A percentile compares a stretch with the other conserved stretches of the same genome.
Conservation (phyloP, 2,797 vertebrate genomes). For the Sylvilagus floridanus region DNA sequence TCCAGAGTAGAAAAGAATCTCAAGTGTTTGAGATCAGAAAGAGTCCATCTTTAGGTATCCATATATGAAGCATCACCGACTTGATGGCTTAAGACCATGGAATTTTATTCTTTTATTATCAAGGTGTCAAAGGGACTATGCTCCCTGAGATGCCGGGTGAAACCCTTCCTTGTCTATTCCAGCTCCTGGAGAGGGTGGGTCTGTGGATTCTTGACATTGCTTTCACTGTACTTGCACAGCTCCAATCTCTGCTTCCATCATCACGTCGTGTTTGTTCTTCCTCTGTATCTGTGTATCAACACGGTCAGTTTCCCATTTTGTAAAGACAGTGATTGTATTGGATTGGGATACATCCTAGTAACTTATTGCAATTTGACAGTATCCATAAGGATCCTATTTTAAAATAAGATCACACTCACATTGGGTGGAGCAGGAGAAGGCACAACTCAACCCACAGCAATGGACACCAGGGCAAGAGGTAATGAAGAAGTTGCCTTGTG, state of each 20-base stretch:
- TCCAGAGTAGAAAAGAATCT: neutral
- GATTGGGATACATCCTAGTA: neutral
- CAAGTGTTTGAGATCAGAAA: neutral
- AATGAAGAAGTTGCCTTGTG: neutral
- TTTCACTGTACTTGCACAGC: rapidly evolving
- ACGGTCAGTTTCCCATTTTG: neutral
- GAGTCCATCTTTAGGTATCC: neutral
- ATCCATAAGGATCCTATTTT: neutral
- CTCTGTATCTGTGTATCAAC: neutral
- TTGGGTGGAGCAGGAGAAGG: rapidly evolving
- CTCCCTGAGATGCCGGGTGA: rapidly evolving
- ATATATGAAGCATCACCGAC: neutral
- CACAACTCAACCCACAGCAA: neutral
- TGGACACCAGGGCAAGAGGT: neutral
- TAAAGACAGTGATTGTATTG: neutral
- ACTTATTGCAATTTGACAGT: neutral
- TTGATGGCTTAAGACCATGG: neutral
- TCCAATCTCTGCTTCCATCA: neutral
- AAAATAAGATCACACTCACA: neutral
- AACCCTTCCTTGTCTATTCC: neutral
- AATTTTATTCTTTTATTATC: neutral
- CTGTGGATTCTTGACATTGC: rapidly evolving
- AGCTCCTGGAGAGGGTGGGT: no score
- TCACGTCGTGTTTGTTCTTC: no score
- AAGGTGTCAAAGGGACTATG: neutral